Evolutionary conservation across 2,113 vertebrate genomes (phyloP), one percentile per base, ranked within the genome.

Genomic region (Pipra filicauda): DNA sequence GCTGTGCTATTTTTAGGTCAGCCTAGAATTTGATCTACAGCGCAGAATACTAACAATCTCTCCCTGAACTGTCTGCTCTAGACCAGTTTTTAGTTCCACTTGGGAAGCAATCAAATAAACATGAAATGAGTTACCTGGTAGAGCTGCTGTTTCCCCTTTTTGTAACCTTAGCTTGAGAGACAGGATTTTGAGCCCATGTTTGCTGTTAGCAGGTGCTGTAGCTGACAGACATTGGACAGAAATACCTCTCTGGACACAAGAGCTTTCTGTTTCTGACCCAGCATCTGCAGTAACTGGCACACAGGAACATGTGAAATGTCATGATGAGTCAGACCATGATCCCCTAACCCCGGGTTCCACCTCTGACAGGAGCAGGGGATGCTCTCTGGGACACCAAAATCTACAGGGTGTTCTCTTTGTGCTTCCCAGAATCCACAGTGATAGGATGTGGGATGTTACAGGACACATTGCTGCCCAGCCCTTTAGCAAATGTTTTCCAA

Each of bases 1-100:
- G 51, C 70, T 66, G 57, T 58, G 66, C 59, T 95, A 43, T 88
- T 83, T 96, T 91, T 71, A 95, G 89, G 62, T 85, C 78, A 96
- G 72, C 30, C 59, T 57, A 82, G 78, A 52, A 61, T 82, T 26
- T 15, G 22, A 67, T 81, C 73, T 41, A 31, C 57, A 24, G 6
- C 20, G 13, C 44, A 48, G 73, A 87, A 57, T 66, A 39, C 55
- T 57, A 57, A 88, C 49, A n/a, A 18, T 26, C 23, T 49, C 57
- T 49, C 61, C 33, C 80, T 51, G 61, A 62, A 35, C 69, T 48
- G 20, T 15, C 64, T 78, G 59, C 55, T 92, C 55, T n/a, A 41
- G 37, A 70, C 69, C 8, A 35, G 69, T 21, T 72, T 79, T 84
- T 80, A 66, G 39, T 79, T 92, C 27, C 35, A 12, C 43, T 58